These are phyloP conservation scores for Theocolax elegans DNA, from an alignment of 1,140 invertebrate species.

Conservation along the genomic window DNA sequence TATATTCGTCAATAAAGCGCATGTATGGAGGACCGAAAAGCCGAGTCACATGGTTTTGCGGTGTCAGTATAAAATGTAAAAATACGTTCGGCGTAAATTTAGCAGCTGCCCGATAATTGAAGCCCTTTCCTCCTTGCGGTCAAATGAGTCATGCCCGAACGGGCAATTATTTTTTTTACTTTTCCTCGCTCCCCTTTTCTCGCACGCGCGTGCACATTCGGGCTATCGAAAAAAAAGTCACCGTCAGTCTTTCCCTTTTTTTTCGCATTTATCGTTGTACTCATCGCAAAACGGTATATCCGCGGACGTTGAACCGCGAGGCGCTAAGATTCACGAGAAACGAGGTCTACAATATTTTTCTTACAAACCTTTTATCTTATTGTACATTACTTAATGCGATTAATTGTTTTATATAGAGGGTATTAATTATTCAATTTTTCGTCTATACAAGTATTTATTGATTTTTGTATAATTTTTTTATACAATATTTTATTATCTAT, in stretches of 20 bases:
- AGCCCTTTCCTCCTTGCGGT: slow-evolving; percentile 17
- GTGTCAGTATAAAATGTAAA: no score
- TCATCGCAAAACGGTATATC: neutral
- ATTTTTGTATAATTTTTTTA: no score
- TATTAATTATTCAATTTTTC: no score
- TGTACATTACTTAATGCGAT: no score
- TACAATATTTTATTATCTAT: no score
- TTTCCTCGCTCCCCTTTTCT: slow-evolving; percentile 1
- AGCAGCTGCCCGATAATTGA: slow-evolving; percentile 30
- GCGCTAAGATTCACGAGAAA: no score
- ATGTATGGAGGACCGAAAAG: no score
- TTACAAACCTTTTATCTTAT: no score
- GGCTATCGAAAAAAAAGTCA: neutral
- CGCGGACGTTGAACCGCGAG: slow-evolving; percentile 5
- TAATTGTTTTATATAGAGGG: no score
- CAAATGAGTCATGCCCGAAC: slow-evolving; percentile 1
- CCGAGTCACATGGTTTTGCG: no score
- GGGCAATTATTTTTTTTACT: neutral
- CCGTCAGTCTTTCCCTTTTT: neutral
- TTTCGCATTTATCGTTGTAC: neutral
- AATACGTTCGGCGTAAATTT: slow-evolving; percentile 17
- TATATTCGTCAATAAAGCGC: slow-evolving; percentile 12
- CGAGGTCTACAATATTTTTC: no score
- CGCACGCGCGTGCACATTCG: neutral
- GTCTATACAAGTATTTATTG: no score